phyloP scores from a whole-genome alignment of 2,797 vertebrate species.

The Phalanger gymnotis region DNA sequence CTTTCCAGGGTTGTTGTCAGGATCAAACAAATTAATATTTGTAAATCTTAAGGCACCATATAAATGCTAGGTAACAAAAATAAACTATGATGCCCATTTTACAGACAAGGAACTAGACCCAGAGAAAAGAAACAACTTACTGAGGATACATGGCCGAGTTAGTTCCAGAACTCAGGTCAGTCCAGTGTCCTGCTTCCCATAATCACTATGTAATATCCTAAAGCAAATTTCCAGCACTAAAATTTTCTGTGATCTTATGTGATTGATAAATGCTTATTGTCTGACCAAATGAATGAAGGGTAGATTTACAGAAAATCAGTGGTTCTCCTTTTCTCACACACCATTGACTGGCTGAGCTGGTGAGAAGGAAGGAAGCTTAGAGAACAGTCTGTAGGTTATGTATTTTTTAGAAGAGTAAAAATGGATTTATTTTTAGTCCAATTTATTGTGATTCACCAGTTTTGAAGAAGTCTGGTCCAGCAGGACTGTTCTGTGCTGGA shows the following conservation, averaged over 20 bases:
- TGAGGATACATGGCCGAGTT: background rate
- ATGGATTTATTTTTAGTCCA: background rate
- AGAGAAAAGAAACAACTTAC: background rate
- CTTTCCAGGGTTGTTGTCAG: background rate
- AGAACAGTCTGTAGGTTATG: constrained; percentile 13
- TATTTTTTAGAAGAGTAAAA: background rate
- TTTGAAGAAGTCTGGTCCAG: background rate
- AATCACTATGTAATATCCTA: constrained; percentile 14
- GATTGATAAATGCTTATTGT: constrained; percentile 17
- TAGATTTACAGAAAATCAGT: constrained; percentile 43
- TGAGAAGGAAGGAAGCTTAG: constrained; percentile 5
- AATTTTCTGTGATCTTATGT: constrained; percentile 52
- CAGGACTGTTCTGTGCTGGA: background rate
- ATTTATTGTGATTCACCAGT: background rate
- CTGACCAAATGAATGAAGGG: constrained; percentile 47
- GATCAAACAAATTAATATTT: background rate
- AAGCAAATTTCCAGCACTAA: constrained; percentile 15
- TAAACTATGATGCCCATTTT: background rate
- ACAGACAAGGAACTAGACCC: background rate
- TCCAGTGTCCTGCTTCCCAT: background rate
- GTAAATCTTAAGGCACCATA: background rate
- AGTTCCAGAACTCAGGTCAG: background rate
- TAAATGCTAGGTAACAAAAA: background rate
- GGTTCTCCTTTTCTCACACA: background rate
- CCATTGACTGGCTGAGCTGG: constrained; percentile 34